phyloP scores from a whole-genome alignment of 64 coral and sea anemone genomes.

The Exaiptasia diaphana region DNA sequence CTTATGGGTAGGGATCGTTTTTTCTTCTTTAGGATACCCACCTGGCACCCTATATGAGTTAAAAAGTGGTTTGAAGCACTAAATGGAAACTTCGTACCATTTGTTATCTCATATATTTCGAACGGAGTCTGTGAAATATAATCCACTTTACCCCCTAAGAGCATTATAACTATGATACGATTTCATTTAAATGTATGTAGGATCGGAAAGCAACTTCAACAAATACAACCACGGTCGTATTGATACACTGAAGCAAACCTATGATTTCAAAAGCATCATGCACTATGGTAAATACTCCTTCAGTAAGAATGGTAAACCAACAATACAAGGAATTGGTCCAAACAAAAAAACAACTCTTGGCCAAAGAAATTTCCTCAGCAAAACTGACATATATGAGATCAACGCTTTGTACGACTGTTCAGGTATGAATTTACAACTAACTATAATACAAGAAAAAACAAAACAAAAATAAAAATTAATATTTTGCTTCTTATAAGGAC shows the following conservation, averaged over 20 bases:
- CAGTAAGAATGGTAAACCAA: conserved; percentile 48
- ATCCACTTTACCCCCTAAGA: no score
- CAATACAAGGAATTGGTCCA: conserved; percentile 43
- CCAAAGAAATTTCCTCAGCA: conserved; percentile 47
- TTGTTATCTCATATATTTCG: no score
- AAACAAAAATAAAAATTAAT: neutral
- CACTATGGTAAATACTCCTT: conserved; percentile 74
- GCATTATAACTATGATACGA: no score
- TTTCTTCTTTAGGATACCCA: no score
- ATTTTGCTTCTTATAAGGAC: neutral
- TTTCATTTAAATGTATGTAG: neutral
- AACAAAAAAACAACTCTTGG: conserved; percentile 34
- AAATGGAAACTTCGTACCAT: no score
- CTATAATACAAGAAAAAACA: neutral
- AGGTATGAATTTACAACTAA: conserved; percentile 16
- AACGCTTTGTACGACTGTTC: conserved; percentile 80
- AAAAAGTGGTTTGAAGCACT: no score
- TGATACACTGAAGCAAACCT: conserved; percentile 68
- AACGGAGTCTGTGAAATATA: no score
- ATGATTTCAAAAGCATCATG: conserved; percentile 78
- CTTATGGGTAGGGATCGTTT: no score
- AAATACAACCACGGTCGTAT: conserved; percentile 61
- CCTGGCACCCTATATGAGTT: no score
- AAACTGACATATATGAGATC: conserved; percentile 65
- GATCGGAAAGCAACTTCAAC: conserved; percentile 77